A percentile compares a stretch with the other conserved stretches of the same genome.
Evolutionary conservation across 2,797 vertebrate species (phyloP).

Genomic region (Rhodeus uyekii): DNA sequence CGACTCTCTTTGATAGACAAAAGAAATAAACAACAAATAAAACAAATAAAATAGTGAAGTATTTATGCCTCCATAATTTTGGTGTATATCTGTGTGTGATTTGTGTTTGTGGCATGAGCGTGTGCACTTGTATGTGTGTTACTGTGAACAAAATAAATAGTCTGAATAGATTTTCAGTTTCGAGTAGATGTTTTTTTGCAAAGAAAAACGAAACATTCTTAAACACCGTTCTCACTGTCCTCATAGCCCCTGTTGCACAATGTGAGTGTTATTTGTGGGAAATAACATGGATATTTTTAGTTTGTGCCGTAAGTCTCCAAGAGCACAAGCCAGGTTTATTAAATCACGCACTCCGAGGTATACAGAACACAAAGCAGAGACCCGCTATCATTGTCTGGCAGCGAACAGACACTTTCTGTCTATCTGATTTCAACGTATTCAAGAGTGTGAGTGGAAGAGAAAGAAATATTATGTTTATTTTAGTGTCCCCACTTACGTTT

Average conservation of each 20-base stretch:
- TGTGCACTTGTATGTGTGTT: conserved; percentile 15
- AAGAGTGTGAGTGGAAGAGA: conserved; percentile 6
- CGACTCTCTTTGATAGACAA: conserved; percentile 44
- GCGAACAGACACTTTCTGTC: conserved; percentile 4
- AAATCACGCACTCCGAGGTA: conserved; percentile 21
- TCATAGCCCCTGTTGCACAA: conserved; percentile 6
- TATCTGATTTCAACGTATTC: conserved; percentile 25
- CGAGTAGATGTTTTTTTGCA: conserved; percentile 4
- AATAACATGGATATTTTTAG: conserved; percentile 30
- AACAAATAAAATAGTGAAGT: conserved; percentile 46
- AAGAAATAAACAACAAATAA: conserved; percentile 55
- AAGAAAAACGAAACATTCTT: conserved; percentile 21
- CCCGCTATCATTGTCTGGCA: conserved; percentile 41
- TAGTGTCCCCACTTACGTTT: conserved; percentile 2
- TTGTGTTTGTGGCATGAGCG: conserved; percentile 2
- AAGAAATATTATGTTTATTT: conserved; percentile 30
- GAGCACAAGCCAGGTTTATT: conserved; percentile 26
- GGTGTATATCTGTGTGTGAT: conserved; percentile 12
- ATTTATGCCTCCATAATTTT: conserved; percentile 55
- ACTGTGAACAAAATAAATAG: background rate
- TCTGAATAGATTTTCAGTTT: background rate
- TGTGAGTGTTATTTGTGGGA: conserved; percentile 1
- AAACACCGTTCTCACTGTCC: background rate
- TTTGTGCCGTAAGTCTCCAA: conserved; percentile 3
- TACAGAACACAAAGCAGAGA: conserved; percentile 42